Evolutionary conservation across 2,888 invertebrate species (phyloP).

Genomic region (Dryadula phaetusa): DNA sequence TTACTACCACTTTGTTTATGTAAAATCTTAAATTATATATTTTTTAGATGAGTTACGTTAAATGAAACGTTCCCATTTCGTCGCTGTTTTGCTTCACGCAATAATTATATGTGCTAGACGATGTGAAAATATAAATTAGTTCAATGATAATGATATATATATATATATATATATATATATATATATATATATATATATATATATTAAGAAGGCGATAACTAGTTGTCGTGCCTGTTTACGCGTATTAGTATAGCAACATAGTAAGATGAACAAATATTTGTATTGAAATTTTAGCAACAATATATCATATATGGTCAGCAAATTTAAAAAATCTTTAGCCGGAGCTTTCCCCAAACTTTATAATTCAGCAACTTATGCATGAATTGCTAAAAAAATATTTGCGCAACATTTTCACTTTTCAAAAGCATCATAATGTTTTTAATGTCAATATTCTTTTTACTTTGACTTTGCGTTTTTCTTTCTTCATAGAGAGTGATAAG

Average conservation of each 20-base stretch:
- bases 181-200: too few species aligned
- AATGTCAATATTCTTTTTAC: not conserved
- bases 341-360: not conserved
- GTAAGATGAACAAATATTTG: not conserved
- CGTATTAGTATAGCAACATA: too few species aligned
- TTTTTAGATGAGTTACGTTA: too few species aligned
- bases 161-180: too few species aligned
- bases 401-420: not conserved
- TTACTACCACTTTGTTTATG: too few species aligned
- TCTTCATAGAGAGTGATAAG: too few species aligned
- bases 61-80: not conserved
- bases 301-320: not conserved
- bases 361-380: not conserved
- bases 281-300: not conserved
- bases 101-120: not conserved
- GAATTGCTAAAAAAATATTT: not conserved
- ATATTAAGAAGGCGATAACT: too few species aligned
- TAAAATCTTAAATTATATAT: too few species aligned
- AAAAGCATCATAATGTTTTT: not conserved
- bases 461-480: not conserved
- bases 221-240: too few species aligned
- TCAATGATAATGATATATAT: too few species aligned
- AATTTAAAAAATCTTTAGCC: not conserved
- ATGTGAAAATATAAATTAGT: slow-evolving; percentile 7
- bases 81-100: not conserved